Evolutionary conservation across 2,888 invertebrate species (phyloP).

Genomic region (Pollenia amentaria): DNA sequence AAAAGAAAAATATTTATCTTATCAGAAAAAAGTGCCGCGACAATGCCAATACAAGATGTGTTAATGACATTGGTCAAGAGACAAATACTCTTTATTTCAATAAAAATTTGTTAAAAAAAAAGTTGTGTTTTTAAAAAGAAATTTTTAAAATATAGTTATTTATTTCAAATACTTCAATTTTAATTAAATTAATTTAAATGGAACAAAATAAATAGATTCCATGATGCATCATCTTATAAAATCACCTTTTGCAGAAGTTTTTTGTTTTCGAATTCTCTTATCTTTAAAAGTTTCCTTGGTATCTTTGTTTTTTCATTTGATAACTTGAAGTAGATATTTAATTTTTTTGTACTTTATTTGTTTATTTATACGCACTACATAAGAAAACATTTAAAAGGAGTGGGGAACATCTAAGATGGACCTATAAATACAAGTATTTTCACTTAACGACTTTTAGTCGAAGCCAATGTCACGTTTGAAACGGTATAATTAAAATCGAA

Average conservation of each 20-base stretch:
- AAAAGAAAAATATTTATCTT: slow-evolving; percentile 36
- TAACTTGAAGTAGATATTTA: slow-evolving; percentile 34
- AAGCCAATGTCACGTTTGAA: slow-evolving; percentile 18
- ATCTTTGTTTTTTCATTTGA: slow-evolving; percentile 27
- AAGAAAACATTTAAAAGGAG: slow-evolving; percentile 60
- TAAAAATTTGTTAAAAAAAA: background rate
- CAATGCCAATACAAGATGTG: background rate
- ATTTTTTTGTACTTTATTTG: slow-evolving; percentile 21
- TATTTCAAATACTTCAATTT: background rate
- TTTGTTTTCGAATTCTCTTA: slow-evolving; percentile 33
- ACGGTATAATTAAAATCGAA: slow-evolving; percentile 24
- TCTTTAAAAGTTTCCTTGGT: slow-evolving; percentile 17
- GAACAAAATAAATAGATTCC: background rate
- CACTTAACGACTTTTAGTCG: slow-evolving; percentile 56
- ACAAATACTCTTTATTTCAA: background rate
- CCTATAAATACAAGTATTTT: slow-evolving; percentile 69
- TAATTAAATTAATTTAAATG: too few species aligned
- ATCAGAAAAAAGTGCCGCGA: slow-evolving; percentile 12
- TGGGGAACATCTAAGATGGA: slow-evolving; percentile 42
- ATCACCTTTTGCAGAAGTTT: slow-evolving; percentile 2
- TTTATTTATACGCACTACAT: slow-evolving; percentile 36
- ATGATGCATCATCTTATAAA: slow-evolving; percentile 16
- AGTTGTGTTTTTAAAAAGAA: background rate
- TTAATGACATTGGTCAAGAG: slow-evolving; percentile 35
- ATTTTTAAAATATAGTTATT: background rate